phyloP scores from a whole-genome alignment of 2,797 vertebrate species.

The Glyptemys insculpta region DNA sequence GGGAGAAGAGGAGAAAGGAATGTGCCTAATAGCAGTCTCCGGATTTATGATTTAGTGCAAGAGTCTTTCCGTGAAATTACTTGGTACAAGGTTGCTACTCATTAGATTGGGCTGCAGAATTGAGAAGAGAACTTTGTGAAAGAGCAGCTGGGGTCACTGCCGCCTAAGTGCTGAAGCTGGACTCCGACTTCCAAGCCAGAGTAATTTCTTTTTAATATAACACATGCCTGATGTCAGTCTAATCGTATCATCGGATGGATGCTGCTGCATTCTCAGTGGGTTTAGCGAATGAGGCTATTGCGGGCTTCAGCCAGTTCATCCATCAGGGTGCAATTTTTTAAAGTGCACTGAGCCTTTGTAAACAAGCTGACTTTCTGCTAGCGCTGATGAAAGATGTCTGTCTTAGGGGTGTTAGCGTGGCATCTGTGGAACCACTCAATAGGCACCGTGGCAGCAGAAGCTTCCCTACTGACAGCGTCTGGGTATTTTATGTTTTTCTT shows the following conservation, averaged over 20 bases:
- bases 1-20: neutral
- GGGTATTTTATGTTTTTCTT: neutral
- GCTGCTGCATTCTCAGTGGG: constrained; percentile 4
- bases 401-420: neutral
- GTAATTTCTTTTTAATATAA: neutral
- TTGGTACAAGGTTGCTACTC: neutral
- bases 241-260: neutral
- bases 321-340: neutral
- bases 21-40: neutral
- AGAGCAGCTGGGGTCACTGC: constrained; percentile 3
- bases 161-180: neutral
- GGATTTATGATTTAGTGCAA: neutral
- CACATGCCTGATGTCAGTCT: neutral
- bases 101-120: neutral
- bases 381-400: neutral
- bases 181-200: constrained; percentile 12
- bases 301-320: neutral
- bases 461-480: neutral
- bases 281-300: neutral
- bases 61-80: neutral
- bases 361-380: neutral
- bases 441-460: neutral
- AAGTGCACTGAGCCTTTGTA: neutral
- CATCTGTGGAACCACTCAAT: neutral
- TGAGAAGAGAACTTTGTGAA: neutral